Base-by-base conservation (phyloP, 2,797 vertebrate species). In the Acanthurus lineatus region DNA sequence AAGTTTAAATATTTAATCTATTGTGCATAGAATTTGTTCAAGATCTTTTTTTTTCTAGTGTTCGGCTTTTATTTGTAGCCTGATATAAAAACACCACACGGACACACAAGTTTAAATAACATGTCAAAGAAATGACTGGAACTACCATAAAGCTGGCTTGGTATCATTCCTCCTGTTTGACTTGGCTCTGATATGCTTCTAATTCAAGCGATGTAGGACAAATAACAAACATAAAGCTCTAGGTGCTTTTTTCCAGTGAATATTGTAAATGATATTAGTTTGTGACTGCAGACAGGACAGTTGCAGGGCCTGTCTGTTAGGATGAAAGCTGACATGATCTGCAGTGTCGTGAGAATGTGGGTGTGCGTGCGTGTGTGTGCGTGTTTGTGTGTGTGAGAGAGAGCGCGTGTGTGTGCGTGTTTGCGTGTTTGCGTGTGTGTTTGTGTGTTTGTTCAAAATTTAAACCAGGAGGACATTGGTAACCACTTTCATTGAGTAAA, bases 261-360 rank as follows among this genome's bases (percentile, higher is more conserved):
- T 47, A 14, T 17, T 17, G 1, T 0, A 22, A 40, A 7, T 15
- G 17, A 35, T 49, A 19, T 2, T 28, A 17, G 32, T n/a, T 28
- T 57, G 54, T 74, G 70, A 56, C 0, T 32, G 48, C 25, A 57
- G 58, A 54, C 35, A 42, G 51, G 22, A 58, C 25, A 64, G 56
- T 16, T 38, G 19, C 5, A 52, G 59, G 53, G 40, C 47, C 9
- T 8, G 12, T 58, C 64, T 67, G 69, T 75, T 42, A 53, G 57
- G 64, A 40, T 53, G 32, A 49, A 38, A 48, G 48, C 6, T 58
- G 58, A 51, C 19, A n/a, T 38, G 38, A 40, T 69, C 45, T 74
- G 77, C 74, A 47, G 38, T 14, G 17, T 84, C 81, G 15, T 40
- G 20, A 42, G 25, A 49, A 25, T 32, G 4, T 8, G 32, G n/a